A percentile compares a stretch with the other conserved stretches of the same genome.
Conservation (phyloP, 2,113 vertebrate species). For the Harpagus bidentatus region DNA sequence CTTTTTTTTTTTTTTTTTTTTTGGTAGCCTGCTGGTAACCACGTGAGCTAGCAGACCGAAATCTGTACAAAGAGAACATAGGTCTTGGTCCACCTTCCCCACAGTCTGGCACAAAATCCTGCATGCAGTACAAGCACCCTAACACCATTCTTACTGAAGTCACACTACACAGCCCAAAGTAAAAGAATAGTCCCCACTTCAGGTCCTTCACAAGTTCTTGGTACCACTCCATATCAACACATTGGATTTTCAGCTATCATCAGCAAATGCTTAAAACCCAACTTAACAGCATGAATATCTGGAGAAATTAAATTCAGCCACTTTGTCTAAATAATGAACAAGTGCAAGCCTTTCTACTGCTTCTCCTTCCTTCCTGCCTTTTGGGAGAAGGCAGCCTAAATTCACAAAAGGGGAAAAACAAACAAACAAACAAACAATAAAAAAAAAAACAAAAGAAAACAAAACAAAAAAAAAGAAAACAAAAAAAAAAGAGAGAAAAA, state of each 20-base stretch:
- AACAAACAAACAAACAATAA: too few relatives aligned
- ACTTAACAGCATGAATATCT: not conserved
- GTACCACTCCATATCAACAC: not conserved
- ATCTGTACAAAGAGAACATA: not conserved
- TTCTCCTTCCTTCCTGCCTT: not conserved
- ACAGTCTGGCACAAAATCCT: not conserved
- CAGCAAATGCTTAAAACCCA: not conserved
- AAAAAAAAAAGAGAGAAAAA: too few relatives aligned
- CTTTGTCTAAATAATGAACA: not conserved
- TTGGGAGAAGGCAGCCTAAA: not conserved
- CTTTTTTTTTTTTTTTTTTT: not conserved
- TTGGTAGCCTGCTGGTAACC: constrained; percentile 49
- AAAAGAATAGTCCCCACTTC: not conserved
- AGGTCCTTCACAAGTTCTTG: not conserved
- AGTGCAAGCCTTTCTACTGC: not conserved
- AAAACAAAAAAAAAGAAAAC: too few relatives aligned
- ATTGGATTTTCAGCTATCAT: not conserved
- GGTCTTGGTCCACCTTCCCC: not conserved
- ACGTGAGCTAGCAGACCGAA: not conserved
- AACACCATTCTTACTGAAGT: not conserved
- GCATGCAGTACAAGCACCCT: fast-evolving
- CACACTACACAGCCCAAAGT: not conserved
- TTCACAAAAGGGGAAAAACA: not conserved
- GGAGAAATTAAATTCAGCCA: not conserved
- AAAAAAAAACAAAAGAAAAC: too few relatives aligned